These are phyloP conservation scores for Hyperoplus lanceolatus DNA, from an alignment of 2,797 vertebrate species.

Conservation along the genomic window DNA sequence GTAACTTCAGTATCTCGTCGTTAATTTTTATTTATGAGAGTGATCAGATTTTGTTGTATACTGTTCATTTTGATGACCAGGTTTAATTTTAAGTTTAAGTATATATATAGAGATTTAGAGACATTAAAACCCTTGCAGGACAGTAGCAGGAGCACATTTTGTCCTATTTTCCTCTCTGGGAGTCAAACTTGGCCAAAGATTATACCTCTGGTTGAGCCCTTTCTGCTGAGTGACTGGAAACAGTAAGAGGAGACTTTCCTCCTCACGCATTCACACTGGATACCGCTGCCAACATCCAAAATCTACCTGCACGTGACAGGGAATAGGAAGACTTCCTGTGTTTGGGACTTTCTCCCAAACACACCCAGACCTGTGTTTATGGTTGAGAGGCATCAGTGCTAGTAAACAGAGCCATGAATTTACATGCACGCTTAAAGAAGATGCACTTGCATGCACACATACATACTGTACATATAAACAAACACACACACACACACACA, in stretches of 20 bases:
- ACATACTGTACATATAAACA: slow-evolving; percentile 5
- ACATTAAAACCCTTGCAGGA: too few species aligned
- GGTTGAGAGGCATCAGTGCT: slow-evolving; percentile 42
- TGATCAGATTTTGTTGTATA: too few species aligned
- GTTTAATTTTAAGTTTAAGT: not conserved
- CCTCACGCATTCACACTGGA: slow-evolving; percentile 13
- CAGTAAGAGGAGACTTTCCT: not conserved
- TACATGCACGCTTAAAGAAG: not conserved
- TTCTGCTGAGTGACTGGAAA: too few species aligned
- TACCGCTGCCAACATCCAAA: too few species aligned
- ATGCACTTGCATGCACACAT: slow-evolving; percentile 5
- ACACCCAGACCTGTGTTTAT: slow-evolving; percentile 39
- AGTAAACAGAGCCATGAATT: slow-evolving; percentile 29
- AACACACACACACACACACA: slow-evolving; percentile 11
- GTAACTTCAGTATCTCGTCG: not conserved
- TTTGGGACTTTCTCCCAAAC: slow-evolving; percentile 30
- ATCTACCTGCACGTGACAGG: slow-evolving; percentile 42
- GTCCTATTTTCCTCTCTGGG: too few species aligned
- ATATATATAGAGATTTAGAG: not conserved
- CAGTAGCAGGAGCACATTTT: too few species aligned
- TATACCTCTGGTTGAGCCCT: too few species aligned
- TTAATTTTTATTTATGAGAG: not conserved
- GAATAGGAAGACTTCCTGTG: slow-evolving; percentile 46
- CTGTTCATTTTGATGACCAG: not conserved
- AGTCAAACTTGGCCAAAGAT: too few species aligned